phyloP scores from a whole-genome alignment of 2,797 vertebrate species.

The Hydrolagus colliei region DNA sequence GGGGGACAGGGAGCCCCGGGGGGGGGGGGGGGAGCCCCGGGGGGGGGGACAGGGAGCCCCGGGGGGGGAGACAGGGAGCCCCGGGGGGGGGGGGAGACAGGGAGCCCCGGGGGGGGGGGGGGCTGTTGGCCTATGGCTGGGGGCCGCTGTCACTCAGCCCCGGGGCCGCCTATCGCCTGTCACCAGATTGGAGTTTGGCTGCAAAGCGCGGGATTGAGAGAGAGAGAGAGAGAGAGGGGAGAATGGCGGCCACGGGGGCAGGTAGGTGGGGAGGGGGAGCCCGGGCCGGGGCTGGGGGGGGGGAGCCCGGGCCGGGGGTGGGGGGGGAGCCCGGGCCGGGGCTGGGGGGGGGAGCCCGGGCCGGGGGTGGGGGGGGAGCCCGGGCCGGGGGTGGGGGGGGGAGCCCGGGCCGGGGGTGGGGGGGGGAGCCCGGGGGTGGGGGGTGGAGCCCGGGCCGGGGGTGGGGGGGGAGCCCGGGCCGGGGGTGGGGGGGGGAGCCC shows the following conservation, averaged over 20 bases:
- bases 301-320: no score
- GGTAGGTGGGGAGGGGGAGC: background rate
- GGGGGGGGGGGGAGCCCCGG: no score
- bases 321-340: background rate
- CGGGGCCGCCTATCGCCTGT: background rate
- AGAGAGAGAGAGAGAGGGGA: background rate
- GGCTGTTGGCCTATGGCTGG: background rate
- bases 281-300: background rate
- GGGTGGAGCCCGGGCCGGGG: no score
- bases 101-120: no score
- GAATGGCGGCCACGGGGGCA: background rate
- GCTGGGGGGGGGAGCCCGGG: background rate
- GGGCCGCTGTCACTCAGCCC: background rate
- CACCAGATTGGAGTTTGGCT: background rate
- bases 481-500: background rate
- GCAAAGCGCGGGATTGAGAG: background rate
- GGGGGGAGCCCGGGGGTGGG: no score
- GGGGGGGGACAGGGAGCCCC: no score
- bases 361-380: background rate
- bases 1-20: no score
- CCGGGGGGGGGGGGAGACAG: no score
- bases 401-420: no score
- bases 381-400: background rate
- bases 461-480: background rate
- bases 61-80: no score